Conservation (phyloP, 2,113 vertebrate species). For the Gracilinanus agilis region DNA sequence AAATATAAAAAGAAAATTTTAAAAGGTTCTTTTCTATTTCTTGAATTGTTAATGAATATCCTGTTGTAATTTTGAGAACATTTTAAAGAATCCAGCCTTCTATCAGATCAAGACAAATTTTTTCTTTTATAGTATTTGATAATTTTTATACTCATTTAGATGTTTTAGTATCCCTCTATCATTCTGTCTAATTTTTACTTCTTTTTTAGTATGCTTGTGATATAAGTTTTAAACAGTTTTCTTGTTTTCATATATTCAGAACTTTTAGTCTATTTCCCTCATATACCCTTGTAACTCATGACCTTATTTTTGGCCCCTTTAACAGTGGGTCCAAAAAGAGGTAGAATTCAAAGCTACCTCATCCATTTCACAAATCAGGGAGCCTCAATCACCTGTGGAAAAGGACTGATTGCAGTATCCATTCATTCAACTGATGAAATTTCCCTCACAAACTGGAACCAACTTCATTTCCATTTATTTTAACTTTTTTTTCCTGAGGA, state of each 20-base stretch:
- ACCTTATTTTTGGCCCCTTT: background rate
- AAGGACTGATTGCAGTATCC: background rate
- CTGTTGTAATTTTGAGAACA: background rate
- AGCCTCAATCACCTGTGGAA: background rate
- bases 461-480: background rate
- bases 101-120: background rate
- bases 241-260: background rate
- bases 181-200: background rate
- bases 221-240: background rate
- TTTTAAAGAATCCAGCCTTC: background rate
- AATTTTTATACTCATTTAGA: background rate
- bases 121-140: background rate
- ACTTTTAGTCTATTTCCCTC: background rate
- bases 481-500: background rate
- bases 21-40: background rate
- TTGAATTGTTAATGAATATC: background rate
- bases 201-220: background rate
- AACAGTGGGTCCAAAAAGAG: background rate
- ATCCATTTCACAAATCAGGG: background rate
- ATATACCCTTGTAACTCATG: background rate
- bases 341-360: background rate
- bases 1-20: too few relatives aligned
- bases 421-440: background rate
- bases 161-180: background rate
- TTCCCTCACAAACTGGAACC: background rate